Base-by-base conservation (phyloP, 2,113 vertebrate species). In the Bubo scandiacus region DNA sequence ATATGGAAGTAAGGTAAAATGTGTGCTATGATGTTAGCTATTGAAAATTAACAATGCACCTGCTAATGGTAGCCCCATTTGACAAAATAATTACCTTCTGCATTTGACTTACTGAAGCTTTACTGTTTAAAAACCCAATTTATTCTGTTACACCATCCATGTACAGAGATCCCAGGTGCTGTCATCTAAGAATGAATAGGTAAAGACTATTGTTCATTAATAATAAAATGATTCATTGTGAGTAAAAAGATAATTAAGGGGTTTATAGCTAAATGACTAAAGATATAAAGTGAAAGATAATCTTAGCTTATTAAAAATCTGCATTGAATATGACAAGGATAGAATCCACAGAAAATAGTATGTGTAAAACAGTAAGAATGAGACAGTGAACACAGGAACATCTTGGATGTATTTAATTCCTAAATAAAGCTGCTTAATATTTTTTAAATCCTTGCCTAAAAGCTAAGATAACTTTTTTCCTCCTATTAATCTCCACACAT, bases 201-300 rank as follows among this genome's bases (percentile, higher is more conserved):
- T 86, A 29, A 74, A 88, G 26, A 47, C 75, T 34, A 61, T 93
- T 67, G 58, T 84, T 96, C 45, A 38, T 88, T 89, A 92, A 74
- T 49, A 92, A 78, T 78, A 67, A 74, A 95, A 52, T 26, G 30
- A 67, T 95, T 92, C 32, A 32, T 54, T 86, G 58, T 80, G 72
- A 81, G 29, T 75, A 59, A 84, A 96, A 91, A 73, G 78, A 72
- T 96, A 96, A 96, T 96, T 55, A 77, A 52, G 51, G 52, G 43
- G 36, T 58, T 93, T 94, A 66, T 70, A 78, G 42, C 43, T 89
- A 81, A 95, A 72, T 61, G 25, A 61, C 61, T 93, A 52, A 92
- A 75, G 73, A 57, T 81, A 36, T 12, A 12, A 86, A 92, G 40
- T 63, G 13, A 86, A 92, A 92, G 79, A 40, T 71, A 83, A 73